Evolutionary conservation across 2,888 invertebrate genomes (phyloP).

Genomic region (Eilema sororculum): DNA sequence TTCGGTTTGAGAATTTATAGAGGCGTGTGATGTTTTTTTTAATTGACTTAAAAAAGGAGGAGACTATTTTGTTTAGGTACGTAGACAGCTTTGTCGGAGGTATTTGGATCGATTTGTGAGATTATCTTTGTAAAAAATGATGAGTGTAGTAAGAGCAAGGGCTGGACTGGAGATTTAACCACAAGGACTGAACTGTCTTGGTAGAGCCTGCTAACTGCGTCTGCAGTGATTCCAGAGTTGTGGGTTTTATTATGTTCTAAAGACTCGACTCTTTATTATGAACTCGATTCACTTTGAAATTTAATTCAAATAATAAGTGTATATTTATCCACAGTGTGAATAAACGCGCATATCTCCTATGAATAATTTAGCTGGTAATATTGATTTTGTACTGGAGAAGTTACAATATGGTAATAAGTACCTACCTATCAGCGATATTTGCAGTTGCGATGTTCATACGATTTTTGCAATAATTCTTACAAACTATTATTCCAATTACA

Average conservation of each 20-base stretch:
- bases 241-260: neutral
- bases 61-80: no score
- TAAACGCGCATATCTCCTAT: neutral
- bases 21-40: neutral
- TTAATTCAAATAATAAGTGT: no score
- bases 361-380: neutral
- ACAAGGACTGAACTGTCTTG: no score
- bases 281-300: no score
- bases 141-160: no score
- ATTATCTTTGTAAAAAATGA: no score
- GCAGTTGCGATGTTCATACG: no score
- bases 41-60: neutral
- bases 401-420: neutral
- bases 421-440: neutral
- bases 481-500: no score
- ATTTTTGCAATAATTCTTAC: no score
- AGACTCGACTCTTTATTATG: neutral
- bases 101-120: no score
- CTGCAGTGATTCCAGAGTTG: neutral
- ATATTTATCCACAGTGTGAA: neutral
- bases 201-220: neutral
- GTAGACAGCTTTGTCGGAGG: no score
- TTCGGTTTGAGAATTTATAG: conserved; percentile 10
- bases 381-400: neutral
- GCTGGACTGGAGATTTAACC: no score